These are phyloP conservation scores for Cydia splendana DNA, from an alignment of 1,140 invertebrate species.

Conservation along the genomic window DNA sequence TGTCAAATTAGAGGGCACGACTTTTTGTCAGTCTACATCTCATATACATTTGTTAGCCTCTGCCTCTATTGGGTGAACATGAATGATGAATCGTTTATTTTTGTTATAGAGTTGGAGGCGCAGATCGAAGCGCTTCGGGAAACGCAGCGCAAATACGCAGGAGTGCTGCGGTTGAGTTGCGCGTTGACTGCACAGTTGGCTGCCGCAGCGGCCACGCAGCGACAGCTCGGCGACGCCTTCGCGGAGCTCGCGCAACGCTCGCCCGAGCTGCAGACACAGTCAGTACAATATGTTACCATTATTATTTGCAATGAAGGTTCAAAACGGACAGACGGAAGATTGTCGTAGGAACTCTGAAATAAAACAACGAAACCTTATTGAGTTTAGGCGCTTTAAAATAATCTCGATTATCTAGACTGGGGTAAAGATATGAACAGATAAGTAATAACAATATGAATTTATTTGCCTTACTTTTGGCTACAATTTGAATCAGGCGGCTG, in stretches of 20 bases:
- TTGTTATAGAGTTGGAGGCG: slow-evolving; percentile 89
- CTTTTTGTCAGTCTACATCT: no score
- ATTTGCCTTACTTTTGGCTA: no score
- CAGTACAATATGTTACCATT: slow-evolving; percentile 18
- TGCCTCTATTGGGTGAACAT: no score
- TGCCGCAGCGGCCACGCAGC: slow-evolving; percentile 84
- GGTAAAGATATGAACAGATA: no score
- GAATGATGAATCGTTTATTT: no score
- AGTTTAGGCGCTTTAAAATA: no score
- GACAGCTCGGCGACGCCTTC: slow-evolving; percentile 93
- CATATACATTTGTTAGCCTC: no score
- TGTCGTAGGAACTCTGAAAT: slow-evolving; percentile 86
- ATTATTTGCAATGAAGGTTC: slow-evolving; percentile 80
- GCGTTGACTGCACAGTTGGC: slow-evolving; percentile 90
- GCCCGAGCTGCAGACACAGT: slow-evolving; percentile 92
- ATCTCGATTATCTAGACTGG: no score
- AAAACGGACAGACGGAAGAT: slow-evolving; percentile 84
- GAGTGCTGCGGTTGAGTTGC: slow-evolving; percentile 91
- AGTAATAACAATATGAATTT: no score
- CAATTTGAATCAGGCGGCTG: no score
- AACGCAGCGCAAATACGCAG: slow-evolving; percentile 96
- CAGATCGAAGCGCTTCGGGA: slow-evolving; percentile 95
- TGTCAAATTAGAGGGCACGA: no score
- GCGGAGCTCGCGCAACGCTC: slow-evolving; percentile 97
- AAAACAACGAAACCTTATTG: no score